Percentiles rank a stretch among this genome's conserved stretches.
These are phyloP conservation scores for Corvus moneduloides DNA, from an alignment of 2,113 vertebrate species.

Conservation along the genomic window DNA sequence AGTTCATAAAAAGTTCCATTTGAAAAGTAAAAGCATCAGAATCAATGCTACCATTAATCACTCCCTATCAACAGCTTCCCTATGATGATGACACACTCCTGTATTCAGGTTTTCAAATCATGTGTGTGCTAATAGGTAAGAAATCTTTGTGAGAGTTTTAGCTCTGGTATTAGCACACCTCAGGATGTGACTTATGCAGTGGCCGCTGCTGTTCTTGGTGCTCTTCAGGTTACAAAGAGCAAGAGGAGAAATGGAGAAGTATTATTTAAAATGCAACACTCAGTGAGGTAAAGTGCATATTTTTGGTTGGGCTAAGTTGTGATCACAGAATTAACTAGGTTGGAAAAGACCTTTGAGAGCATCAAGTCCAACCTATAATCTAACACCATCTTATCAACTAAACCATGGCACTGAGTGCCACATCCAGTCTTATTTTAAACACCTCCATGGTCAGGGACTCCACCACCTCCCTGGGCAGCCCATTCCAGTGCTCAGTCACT, in stretches of 20 bases:
- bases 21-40: background rate
- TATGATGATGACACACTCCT: background rate
- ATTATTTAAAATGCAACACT: background rate
- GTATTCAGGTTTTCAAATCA: background rate
- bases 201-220: background rate
- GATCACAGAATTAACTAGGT: background rate
- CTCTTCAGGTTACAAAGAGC: rapidly evolving
- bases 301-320: background rate
- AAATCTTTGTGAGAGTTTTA: background rate
- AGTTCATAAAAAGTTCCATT: rapidly evolving
- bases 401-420: background rate
- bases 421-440: background rate
- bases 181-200: background rate
- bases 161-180: background rate
- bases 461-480: background rate
- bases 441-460: rapidly evolving
- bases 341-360: background rate
- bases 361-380: background rate
- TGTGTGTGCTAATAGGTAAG: background rate
- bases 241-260: background rate
- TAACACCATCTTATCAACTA: background rate
- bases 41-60: background rate
- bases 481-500: background rate
- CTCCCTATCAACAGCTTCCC: background rate
- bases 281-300: background rate